Conservation (phyloP, 2,888 invertebrate species). For the Tinea pellionella region DNA sequence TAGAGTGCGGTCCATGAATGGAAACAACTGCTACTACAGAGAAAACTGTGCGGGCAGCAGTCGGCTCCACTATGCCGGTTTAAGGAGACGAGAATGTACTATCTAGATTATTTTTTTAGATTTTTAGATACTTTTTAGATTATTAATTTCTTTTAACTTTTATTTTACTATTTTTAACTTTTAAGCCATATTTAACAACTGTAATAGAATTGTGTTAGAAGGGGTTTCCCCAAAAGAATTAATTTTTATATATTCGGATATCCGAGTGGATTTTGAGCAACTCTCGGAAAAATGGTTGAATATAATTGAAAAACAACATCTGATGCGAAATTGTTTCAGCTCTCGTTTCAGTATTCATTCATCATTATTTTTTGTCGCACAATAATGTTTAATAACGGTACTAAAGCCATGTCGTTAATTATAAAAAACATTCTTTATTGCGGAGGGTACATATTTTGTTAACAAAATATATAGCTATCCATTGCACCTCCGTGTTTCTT, state of each 20-base stretch:
- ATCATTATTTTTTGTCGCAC: not conserved
- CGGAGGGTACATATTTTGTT: not conserved
- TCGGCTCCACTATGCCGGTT: too few species aligned
- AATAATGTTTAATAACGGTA: not conserved
- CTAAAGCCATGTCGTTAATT: not conserved
- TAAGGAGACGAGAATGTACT: too few species aligned
- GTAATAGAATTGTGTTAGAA: not conserved
- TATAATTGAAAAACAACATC: not conserved
- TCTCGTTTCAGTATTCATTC: not conserved
- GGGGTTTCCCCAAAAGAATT: not conserved
- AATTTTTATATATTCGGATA: not conserved
- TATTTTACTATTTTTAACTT: not conserved
- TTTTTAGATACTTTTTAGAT: too few species aligned
- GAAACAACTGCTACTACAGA: too few species aligned
- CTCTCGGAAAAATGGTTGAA: not conserved
- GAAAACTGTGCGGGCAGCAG: too few species aligned
- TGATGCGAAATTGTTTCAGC: not conserved
- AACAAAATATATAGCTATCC: too few species aligned
- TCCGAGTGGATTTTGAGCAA: not conserved
- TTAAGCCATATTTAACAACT: not conserved
- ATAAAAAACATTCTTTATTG: not conserved
- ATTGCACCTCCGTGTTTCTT: too few species aligned
- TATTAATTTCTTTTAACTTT: too few species aligned
- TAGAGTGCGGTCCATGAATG: too few species aligned
- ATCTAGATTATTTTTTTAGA: too few species aligned